Evolutionary conservation across 2,113 vertebrate genomes (phyloP), one percentile per base, ranked within the genome.

Genomic region (Mesoclemmys tuberculata): DNA sequence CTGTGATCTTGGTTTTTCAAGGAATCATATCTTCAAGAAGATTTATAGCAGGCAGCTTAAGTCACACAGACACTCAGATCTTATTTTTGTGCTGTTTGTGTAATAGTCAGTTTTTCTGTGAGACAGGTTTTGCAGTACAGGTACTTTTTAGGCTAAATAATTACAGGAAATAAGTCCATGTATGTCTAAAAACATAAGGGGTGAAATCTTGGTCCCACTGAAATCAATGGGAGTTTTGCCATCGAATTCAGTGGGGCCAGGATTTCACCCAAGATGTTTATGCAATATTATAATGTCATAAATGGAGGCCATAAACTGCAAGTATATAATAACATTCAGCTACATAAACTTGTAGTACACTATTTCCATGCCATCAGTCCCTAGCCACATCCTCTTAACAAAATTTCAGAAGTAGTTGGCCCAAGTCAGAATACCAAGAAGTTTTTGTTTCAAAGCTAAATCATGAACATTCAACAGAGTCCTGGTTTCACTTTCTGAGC

Each of bases 21-120:
- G 96, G 64, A 91, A 94, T 90, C 87, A 95, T 94, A 94, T 95
- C 93, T 96, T 95, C 96, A 94, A 82, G 82, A 93, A 87, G 93
- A 94, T 95, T 94, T 95, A 84, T 95, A 95, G 95, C 89, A 95
- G 94, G 82, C 93, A 94, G 83, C 92, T 97, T 93, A 96, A 96
- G 90, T 96, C 95, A 94, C 93, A 96, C 94, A 97, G 91, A 96
- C 92, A 89, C 94, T 97, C 94, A 64, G 22, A 44, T 16, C 0
- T 91, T 71, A 46, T 74, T 92, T 10, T 6, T 74, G 4, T 61
- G 12, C 10, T 83, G 56, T 19, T 38, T 75, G 38, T 2, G 1
- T 68, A 27, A 8, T 35, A 78, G 22, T 48, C 41, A 38, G 1
- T 29, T 46, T 46, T 84, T 81, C 18, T 4, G 2, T 68, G 84